Evolutionary conservation across 2,888 invertebrate genomes (phyloP).

Genomic region (Phortica magna): DNA sequence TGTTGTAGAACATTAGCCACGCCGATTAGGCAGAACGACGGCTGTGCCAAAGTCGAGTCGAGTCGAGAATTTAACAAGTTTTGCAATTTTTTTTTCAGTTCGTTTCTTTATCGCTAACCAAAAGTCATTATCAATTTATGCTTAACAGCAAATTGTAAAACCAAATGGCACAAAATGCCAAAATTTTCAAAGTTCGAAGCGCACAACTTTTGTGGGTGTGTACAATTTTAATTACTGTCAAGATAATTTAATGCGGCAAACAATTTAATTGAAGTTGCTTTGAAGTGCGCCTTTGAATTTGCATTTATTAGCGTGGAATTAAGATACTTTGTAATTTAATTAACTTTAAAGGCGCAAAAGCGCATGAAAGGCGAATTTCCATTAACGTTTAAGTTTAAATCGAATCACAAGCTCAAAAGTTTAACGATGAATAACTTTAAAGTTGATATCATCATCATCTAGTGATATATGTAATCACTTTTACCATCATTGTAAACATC

Average conservation of each 20-base stretch:
- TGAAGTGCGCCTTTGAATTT: too few species aligned
- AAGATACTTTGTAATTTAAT: too few species aligned
- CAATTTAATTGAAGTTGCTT: too few species aligned
- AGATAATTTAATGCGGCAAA: neutral
- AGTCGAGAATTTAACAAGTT: neutral
- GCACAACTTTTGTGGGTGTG: neutral
- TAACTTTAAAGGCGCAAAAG: too few species aligned
- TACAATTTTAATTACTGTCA: conserved; percentile 16
- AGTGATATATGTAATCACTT: too few species aligned
- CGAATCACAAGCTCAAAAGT: too few species aligned
- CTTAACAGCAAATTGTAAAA: neutral
- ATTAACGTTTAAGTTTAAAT: too few species aligned
- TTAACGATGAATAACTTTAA: too few species aligned
- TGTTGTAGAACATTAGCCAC: neutral
- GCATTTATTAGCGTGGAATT: too few species aligned
- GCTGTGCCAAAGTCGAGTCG: neutral
- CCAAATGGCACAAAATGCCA: conserved; percentile 12
- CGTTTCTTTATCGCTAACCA: neutral
- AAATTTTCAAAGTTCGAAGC: conserved; percentile 1
- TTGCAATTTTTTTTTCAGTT: neutral
- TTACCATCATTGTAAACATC: too few species aligned
- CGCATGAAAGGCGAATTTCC: too few species aligned
- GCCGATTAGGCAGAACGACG: conserved; percentile 11
- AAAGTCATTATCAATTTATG: conserved; percentile 28
- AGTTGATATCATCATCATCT: neutral